Percentiles rank a stretch among this genome's conserved stretches.
Evolutionary conservation across 2,888 invertebrate species (phyloP).

Genomic region (Eristalis intricaria): DNA sequence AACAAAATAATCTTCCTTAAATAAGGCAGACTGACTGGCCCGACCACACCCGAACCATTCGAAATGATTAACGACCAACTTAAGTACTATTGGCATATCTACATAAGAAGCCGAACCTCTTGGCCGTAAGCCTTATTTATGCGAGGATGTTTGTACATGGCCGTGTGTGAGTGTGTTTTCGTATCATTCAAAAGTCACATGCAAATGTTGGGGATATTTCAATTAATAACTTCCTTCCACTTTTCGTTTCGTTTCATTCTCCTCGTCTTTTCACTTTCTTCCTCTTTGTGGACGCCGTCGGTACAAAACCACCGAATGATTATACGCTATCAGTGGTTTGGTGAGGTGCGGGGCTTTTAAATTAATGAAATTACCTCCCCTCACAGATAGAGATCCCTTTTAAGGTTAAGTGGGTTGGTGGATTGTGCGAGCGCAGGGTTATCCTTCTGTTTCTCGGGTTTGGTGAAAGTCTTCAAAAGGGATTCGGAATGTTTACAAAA

Average conservation of each 20-base stretch:
- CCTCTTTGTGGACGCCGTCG: constrained; percentile 23
- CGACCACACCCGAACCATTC: constrained; percentile 51
- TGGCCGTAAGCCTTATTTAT: constrained; percentile 49
- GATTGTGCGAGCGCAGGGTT: constrained; percentile 3
- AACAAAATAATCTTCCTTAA: constrained; percentile 51
- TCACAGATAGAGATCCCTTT: constrained; percentile 21
- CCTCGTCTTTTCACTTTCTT: constrained; percentile 3
- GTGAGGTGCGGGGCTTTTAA: constrained; percentile 68
- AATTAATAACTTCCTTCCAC: constrained; percentile 57
- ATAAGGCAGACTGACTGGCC: constrained; percentile 31
- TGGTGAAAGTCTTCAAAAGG: constrained; percentile 20
- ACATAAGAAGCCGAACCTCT: constrained; percentile 57
- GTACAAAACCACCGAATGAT: constrained; percentile 44
- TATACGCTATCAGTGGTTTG: constrained; percentile 54
- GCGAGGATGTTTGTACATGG: not conserved
- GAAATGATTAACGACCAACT: constrained; percentile 65
- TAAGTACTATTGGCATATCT: constrained; percentile 64
- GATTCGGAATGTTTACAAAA: constrained; percentile 44
- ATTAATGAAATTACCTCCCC: constrained; percentile 65
- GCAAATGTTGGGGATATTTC: constrained; percentile 67
- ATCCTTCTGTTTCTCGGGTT: constrained; percentile 16
- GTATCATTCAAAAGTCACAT: constrained; percentile 65
- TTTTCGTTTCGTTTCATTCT: constrained; percentile 26
- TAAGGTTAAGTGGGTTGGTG: constrained; percentile 13
- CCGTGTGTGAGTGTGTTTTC: constrained; percentile 12